Evolutionary conservation across 2,888 invertebrate species (phyloP), one percentile per base, ranked within the genome.

Genomic region (Pachymerium ferrugineum): DNA sequence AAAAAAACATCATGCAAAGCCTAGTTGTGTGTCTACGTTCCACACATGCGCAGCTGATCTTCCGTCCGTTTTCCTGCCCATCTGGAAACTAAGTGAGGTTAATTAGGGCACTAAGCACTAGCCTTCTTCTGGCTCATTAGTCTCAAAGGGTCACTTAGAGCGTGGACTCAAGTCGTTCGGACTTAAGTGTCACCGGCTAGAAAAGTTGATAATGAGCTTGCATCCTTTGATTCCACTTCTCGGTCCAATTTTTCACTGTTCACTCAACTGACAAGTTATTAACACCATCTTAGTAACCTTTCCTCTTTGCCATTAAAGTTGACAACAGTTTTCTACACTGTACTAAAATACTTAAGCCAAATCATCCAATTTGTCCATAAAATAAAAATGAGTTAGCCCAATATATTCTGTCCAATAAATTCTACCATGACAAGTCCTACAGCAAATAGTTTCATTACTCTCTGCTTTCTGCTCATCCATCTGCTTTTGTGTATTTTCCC

Each of bases 61-160:
- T 10, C 16, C 19, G 19, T n/a, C 22, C 47, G 47, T 47, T 47
- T 47, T 47, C 47, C 47, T 47, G 47, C 47, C 47, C 47, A 47
- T 47, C 47, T 47, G 47, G 19, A 47, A 47, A 47, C 47, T 22
- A 47, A 47, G 47, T 47, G 47, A 47, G 47, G 47, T 47, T 47
- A 47, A 47, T 47, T 47, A 47, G 47, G 47, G 47, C 19, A 47
- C 47, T 47, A 47, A 47, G 47, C 47, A 47, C 47, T 47, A 47
- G 47, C 47, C 47, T 47, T 47, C 47, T 47, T 47, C 47, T 47
- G 47, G 47, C 47, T 47, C 47, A 47, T 47, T 47, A 47, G 47
- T 47, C 47, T 47, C 47, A n/a, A 47, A 47, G 47, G 47, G 47
- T 47, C 47, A 47, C 47, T 47, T 47, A 47, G 47, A 47, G 19